phyloP scores from a whole-genome alignment of 1,140 invertebrate genomes.

The Bombus fervidus region DNA sequence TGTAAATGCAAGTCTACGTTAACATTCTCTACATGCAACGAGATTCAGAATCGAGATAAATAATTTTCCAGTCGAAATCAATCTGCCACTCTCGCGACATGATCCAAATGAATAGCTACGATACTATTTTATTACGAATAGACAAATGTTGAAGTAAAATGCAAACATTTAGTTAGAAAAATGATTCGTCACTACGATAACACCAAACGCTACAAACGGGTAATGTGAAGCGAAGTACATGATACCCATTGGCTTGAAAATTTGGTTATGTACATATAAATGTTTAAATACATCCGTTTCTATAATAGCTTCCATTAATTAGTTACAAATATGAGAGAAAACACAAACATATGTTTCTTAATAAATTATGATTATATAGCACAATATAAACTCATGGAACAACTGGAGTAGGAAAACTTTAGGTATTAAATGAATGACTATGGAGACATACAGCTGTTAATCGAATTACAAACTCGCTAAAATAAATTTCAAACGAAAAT shows the following conservation, averaged over 20 bases:
- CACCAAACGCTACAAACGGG: background rate
- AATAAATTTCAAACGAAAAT: background rate
- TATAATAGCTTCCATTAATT: background rate
- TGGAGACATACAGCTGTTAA: too few species aligned
- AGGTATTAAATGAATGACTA: background rate
- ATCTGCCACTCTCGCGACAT: background rate
- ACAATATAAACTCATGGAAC: background rate
- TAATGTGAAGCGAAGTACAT: background rate
- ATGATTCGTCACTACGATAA: slow-evolving; percentile 1
- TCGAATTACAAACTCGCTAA: background rate
- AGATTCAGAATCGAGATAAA: slow-evolving; percentile 22
- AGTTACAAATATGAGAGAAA: background rate
- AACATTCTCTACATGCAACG: slow-evolving; percentile 71
- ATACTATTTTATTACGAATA: background rate
- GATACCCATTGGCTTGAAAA: background rate
- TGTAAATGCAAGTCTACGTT: slow-evolving; percentile 26
- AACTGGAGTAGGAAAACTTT: background rate
- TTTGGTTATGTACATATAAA: background rate
- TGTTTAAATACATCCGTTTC: background rate
- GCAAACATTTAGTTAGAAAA: slow-evolving; percentile 21
- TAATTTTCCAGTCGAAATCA: slow-evolving; percentile 16
- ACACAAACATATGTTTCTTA: background rate
- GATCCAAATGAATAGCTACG: slow-evolving; percentile 38
- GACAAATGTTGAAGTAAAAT: background rate
- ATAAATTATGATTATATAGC: too few species aligned